Evolutionary conservation across 2,113 vertebrate species (phyloP).

Genomic region (Aegypius monachus): DNA sequence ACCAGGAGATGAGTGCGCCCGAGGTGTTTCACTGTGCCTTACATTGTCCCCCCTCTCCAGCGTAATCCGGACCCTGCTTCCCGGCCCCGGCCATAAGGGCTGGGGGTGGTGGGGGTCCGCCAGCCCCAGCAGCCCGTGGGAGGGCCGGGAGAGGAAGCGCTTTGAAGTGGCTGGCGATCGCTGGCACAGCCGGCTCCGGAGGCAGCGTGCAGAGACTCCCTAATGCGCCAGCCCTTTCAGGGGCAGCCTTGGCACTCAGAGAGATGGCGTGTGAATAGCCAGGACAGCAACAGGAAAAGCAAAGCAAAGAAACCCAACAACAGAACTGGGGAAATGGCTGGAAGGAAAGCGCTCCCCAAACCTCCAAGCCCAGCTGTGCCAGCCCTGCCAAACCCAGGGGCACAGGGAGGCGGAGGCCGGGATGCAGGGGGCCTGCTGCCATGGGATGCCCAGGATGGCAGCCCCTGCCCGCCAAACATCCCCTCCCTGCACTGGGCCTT

Average conservation of each 20-base stretch:
- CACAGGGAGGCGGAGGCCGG: not conserved
- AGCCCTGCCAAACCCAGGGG: not conserved
- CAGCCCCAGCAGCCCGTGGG: slow-evolving; percentile 3
- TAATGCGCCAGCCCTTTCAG: slow-evolving; percentile 40
- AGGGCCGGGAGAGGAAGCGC: slow-evolving; percentile 53
- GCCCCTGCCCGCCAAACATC: not conserved
- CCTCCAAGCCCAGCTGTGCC: not conserved
- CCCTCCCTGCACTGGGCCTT: not conserved
- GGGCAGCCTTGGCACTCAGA: slow-evolving; percentile 44
- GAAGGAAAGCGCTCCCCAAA: slow-evolving; percentile 39
- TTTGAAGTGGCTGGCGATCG: slow-evolving; percentile 54
- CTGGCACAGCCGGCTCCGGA: slow-evolving; percentile 62
- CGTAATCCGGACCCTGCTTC: not conserved
- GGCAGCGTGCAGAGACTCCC: slow-evolving; percentile 36
- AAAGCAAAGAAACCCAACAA: slow-evolving; percentile 53
- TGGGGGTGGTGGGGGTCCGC: not conserved
- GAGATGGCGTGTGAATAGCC: slow-evolving; percentile 42
- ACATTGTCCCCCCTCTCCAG: not conserved
- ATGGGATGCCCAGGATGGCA: not conserved
- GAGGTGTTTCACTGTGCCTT: not conserved
- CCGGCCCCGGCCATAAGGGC: not conserved
- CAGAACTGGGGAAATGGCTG: slow-evolving; percentile 23
- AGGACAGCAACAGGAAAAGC: slow-evolving; percentile 55
- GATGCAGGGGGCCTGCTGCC: not conserved
- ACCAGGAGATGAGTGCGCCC: fast-evolving